Base-by-base conservation (phyloP, 2,888 invertebrate species). In the Melipona beecheii region DNA sequence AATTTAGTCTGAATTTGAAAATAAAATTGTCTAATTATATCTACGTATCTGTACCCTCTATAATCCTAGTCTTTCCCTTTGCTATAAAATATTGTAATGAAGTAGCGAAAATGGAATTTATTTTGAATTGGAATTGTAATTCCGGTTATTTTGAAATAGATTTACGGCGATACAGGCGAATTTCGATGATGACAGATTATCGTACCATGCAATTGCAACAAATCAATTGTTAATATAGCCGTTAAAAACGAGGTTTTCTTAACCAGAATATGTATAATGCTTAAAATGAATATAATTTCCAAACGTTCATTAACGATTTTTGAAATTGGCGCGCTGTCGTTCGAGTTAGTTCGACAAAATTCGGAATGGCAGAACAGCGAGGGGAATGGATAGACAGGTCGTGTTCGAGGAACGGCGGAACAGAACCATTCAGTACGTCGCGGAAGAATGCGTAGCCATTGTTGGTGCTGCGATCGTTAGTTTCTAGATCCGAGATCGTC, bases 391-490 rank as follows among this genome's bases (percentile, higher is more conserved):
- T 66, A 71, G 84, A 75, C 74, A 66, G 82, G 81, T 85, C 72
- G 84, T 74, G 68, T 71, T 64, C 50, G 75, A 84, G 93, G 92
- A 94, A 93, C 92, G 83, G 31, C 77, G 93, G 92, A 93, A 93
- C 84, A 78, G 93, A 87, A 92, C 93, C 93, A 93, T 91, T 93
- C 91, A 87, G 92, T 91, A 92, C 92, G 92, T 92, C 93, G 93
- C 90, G 92, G 90, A 93, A 92, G 93, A 93, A 93, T 94, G 94
- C 93, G 95, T 94, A 94, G 95, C 95, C 95, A 95, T 95, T 95
- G 94, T 94, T 93, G 93, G 93, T 93, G 93, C 92, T 93, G 92
- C 93, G 93, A 93, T 92, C 93, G 93, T 94, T 94, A 93, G 92
- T 92, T 92, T 93, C 90, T 93, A 93, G 92, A 94, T 94, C 94